Base-by-base conservation (phyloP, 2,113 vertebrate genomes). In the Ginglymostoma cirratum region DNA sequence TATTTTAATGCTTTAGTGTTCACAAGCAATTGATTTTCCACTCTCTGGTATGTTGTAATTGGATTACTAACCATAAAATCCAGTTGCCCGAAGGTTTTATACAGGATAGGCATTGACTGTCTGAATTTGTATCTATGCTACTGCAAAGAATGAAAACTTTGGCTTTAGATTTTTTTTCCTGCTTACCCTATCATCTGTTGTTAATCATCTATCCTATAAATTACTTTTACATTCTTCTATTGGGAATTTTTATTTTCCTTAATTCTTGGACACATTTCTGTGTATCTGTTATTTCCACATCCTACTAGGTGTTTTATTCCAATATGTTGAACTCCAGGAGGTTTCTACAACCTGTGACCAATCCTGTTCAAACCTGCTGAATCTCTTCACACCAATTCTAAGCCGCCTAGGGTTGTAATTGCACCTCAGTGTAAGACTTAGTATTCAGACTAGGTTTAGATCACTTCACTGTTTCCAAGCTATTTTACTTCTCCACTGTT, bases 1-100 rank as follows among this genome's bases (percentile, higher is more conserved):
- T 94, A 45, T 95, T 72, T 72, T 67, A 95, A 48, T 95, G 94
- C 67, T 95, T 95, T 95, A 72, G 67, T 95, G 94, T 72, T 95
- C 94, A 72, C 67, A 52, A 52, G 94, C 67, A 95, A 95, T 95
- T 72, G 94, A 95, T 95, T 95, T 95, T 95, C 94, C 27, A 95
- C 94, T 48, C 23, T 95, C 42, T 95, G 94, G 94, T 95, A 48
- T 95, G 94, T 52, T 27, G 42, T 95, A 95, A 95, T 95, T 72
- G 94, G 94, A 95, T 95, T 95, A 95, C 94, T 95, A 52, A 72
- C 94, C 67, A 95, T 72, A 72, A 95, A 72, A 95, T 95, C 94
- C 67, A 95, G 94, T 42, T 95, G 94, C 94, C 94, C 30, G 66
- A 24, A 95, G 67, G 94, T 48, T 95, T 95, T 70, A 72, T 30